A percentile compares a stretch with the other conserved stretches of the same genome.
These are phyloP conservation scores for Conomelus anceps DNA, from an alignment of 2,888 invertebrate genomes.

Conservation along the genomic window DNA sequence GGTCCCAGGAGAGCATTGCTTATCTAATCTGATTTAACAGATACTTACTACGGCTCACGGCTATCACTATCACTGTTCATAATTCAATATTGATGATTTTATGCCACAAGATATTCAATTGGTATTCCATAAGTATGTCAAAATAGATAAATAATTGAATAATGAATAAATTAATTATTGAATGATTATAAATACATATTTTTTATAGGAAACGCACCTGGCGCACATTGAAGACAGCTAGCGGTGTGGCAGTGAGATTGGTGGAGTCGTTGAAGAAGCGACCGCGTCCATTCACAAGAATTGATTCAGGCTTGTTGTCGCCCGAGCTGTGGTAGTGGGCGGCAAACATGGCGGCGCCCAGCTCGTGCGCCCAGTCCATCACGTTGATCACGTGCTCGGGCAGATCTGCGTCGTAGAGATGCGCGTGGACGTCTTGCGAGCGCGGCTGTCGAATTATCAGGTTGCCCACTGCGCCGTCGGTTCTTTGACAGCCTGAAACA, in stretches of 20 bases:
- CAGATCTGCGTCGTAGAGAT: constrained; percentile 72
- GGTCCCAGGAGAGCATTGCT: no score
- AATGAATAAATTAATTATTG: not conserved
- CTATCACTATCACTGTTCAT: no score
- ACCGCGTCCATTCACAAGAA: constrained; percentile 78
- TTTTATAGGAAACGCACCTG: constrained; percentile 46
- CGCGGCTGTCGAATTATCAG: constrained; percentile 65
- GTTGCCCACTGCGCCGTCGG: constrained; percentile 76
- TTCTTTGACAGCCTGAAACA: constrained; percentile 66
- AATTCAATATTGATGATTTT: no score
- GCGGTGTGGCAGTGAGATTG: constrained; percentile 48
- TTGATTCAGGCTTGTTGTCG: constrained; percentile 72
- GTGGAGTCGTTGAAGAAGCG: constrained; percentile 42
- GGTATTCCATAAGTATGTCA: not conserved
- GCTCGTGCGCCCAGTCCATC: constrained; percentile 74
- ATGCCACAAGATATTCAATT: no score
- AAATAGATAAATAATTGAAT: not conserved
- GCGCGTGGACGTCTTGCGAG: constrained; percentile 49
- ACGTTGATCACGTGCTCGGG: constrained; percentile 67
- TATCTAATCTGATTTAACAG: no score
- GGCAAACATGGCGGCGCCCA: constrained; percentile 66
- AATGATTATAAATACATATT: not conserved
- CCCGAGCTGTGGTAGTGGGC: constrained; percentile 78
- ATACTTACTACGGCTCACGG: no score
- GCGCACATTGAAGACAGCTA: constrained; percentile 58